Conservation (phyloP, 2,888 invertebrate genomes). For the Bombyx huttoni region DNA sequence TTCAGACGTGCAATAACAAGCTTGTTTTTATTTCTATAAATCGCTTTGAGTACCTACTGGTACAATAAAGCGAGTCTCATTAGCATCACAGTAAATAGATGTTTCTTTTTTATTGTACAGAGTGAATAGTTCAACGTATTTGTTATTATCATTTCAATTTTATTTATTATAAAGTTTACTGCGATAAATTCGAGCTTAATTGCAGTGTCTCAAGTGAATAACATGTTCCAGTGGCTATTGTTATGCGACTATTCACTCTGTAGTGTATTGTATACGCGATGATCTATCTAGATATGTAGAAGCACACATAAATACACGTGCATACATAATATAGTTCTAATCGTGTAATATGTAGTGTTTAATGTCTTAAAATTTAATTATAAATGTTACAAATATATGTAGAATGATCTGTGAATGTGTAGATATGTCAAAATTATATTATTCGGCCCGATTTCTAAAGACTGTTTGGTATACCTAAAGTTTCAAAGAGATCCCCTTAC, state of each 20-base stretch:
- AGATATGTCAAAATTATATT: slow-evolving; percentile 66
- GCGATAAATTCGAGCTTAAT: too few relatives aligned
- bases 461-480: slow-evolving; percentile 78
- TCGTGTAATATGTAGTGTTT: slow-evolving; percentile 13
- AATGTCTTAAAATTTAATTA: slow-evolving; percentile 44
- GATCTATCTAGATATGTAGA: background rate
- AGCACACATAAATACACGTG: background rate
- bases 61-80: background rate
- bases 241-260: slow-evolving; percentile 3
- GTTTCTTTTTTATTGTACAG: background rate
- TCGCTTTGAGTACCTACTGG: background rate
- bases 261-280: slow-evolving; percentile 2
- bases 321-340: slow-evolving; percentile 10
- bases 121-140: background rate
- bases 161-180: too few relatives aligned
- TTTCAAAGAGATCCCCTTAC: slow-evolving; percentile 49
- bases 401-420: slow-evolving; percentile 60
- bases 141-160: too few relatives aligned
- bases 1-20: background rate
- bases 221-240: background rate
- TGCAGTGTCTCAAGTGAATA: too few relatives aligned
- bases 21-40: background rate
- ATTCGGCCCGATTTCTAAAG: slow-evolving; percentile 78
- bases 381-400: slow-evolving; percentile 31
- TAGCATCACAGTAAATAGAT: background rate